Percentiles rank a stretch among this genome's conserved stretches.
phyloP scores from a whole-genome alignment of 1,140 invertebrate species.

The Pseudachorutes palmiensis region DNA sequence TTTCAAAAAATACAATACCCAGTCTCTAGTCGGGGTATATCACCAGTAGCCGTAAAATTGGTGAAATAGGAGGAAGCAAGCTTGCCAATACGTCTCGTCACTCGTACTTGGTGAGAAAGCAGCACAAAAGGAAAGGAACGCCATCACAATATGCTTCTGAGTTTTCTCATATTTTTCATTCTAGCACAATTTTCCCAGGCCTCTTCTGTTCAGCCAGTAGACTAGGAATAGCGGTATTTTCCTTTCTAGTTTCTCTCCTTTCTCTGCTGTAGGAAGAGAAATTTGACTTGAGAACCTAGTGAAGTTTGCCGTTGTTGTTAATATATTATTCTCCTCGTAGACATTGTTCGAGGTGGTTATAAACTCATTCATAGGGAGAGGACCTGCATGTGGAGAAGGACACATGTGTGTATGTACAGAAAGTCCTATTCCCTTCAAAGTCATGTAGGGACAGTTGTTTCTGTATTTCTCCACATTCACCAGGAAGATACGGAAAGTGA shows the following conservation, averaged over 20 bases:
- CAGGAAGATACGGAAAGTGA: not conserved
- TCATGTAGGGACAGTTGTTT: not conserved
- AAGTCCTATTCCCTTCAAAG: not conserved
- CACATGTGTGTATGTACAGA: not conserved
- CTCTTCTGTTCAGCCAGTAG: too few species aligned
- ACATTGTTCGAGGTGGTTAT: slow-evolving; percentile 9
- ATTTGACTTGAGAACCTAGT: not conserved
- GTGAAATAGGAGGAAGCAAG: not conserved
- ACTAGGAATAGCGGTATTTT: too few species aligned
- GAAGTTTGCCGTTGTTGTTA: not conserved
- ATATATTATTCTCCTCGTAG: slow-evolving; percentile 11
- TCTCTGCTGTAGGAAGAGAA: slow-evolving; percentile 5
- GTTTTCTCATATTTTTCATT: slow-evolving; percentile 4
- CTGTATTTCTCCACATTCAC: too few species aligned
- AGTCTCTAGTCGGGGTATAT: not conserved
- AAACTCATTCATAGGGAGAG: not conserved
- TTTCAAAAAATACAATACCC: not conserved
- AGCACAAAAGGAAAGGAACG: not conserved
- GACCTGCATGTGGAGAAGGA: not conserved
- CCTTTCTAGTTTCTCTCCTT: slow-evolving; percentile 9
- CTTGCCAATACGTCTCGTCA: not conserved
- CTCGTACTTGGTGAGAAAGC: not conserved
- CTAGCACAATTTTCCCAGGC: not conserved
- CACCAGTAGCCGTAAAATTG: not conserved
- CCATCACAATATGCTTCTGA: not conserved